Conservation (phyloP, 2,113 vertebrate species). For the Calyptommatus sinebrachiatus region DNA sequence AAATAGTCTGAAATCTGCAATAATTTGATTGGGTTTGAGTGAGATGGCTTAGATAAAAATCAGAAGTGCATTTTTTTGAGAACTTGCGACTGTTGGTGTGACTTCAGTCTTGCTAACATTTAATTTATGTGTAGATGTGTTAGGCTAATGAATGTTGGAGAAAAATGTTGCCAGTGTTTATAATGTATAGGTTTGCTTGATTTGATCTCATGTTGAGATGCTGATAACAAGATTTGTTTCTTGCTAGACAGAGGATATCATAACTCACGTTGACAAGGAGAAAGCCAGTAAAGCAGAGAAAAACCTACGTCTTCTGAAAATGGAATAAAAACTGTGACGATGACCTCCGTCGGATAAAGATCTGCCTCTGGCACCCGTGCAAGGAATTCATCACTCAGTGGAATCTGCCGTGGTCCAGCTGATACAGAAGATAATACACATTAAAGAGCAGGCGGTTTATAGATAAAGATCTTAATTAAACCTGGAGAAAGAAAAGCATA, state of each 20-base stretch:
- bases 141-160: too few species aligned
- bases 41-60: too few species aligned
- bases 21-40: too few species aligned
- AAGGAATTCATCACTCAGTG: conserved; percentile 75
- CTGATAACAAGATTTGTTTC: neutral
- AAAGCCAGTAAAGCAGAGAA: neutral
- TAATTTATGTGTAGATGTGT: too few species aligned
- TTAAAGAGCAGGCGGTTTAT: conserved; percentile 3
- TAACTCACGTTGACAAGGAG: neutral
- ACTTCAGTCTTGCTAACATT: too few species aligned
- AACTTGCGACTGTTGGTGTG: too few species aligned
- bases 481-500: neutral
- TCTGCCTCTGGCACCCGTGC: conserved; percentile 68
- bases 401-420: conserved; percentile 67
- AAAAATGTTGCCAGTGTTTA: too few species aligned
- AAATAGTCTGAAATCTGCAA: too few species aligned
- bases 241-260: neutral
- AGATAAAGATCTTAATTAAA: neutral
- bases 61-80: too few species aligned
- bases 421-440: conserved; percentile 35
- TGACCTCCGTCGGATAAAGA: conserved; percentile 71
- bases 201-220: neutral
- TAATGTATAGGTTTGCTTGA: neutral
- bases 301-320: conserved; percentile 69
- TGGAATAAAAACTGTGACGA: conserved; percentile 76